Evolutionary conservation across 1,140 invertebrate species (phyloP).

Genomic region (Hycleus phaleratus): DNA sequence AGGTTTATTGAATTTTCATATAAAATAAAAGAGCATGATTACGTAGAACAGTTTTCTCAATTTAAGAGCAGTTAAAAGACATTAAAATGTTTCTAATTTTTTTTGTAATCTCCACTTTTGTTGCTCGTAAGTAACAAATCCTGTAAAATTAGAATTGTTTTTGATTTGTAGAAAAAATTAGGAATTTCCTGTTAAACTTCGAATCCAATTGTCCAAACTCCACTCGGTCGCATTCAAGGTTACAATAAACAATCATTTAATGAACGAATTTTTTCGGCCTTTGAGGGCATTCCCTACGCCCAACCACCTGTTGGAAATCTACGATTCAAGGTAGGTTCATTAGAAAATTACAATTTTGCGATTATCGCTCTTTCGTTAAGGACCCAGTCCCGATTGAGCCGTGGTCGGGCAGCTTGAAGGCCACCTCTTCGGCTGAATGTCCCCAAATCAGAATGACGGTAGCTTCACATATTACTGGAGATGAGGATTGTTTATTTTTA

Average conservation of each 20-base stretch:
- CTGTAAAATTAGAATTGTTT: too few species aligned
- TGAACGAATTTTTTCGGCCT: constrained; percentile 44
- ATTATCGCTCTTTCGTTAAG: constrained; percentile 2
- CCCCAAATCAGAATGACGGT: constrained; percentile 1
- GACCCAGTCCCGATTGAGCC: constrained; percentile 19
- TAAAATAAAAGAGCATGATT: too few species aligned
- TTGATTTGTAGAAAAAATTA: too few species aligned
- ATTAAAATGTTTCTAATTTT: too few species aligned
- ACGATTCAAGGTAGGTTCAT: constrained; percentile 42
- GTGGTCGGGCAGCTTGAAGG: constrained; percentile 22
- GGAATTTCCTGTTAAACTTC: too few species aligned
- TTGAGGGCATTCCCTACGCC: constrained; percentile 55
- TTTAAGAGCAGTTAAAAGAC: too few species aligned
- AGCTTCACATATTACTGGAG: neutral
- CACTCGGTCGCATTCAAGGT: constrained; percentile 11
- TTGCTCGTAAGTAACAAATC: too few species aligned
- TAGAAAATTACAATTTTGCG: neutral
- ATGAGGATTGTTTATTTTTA: constrained; percentile 21
- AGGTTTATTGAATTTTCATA: too few species aligned
- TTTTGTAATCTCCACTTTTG: too few species aligned
- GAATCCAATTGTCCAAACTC: constrained; percentile 1
- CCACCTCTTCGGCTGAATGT: constrained; percentile 9
- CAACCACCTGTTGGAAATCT: constrained; percentile 49
- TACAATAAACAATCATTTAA: constrained; percentile 27
- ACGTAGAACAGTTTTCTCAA: too few species aligned